Percentiles rank a stretch among this genome's conserved stretches.
Evolutionary conservation across 1,140 invertebrate species (phyloP).

Genomic region (Caenorhabditis remanei): DNA sequence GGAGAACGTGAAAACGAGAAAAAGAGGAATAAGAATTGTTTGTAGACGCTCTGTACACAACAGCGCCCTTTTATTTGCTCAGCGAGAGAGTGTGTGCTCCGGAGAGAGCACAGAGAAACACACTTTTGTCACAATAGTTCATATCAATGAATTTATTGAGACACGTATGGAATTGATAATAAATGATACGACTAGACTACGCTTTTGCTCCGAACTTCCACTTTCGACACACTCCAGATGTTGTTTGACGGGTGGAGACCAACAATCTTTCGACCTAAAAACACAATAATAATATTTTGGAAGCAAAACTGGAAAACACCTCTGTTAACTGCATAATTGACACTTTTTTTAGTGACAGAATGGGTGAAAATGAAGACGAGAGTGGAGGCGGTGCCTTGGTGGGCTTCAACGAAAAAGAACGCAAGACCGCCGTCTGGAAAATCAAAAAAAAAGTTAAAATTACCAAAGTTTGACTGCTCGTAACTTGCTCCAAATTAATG

Average conservation of each 20-base stretch:
- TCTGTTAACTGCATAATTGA: neutral
- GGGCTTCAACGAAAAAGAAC: slow-evolving; percentile 16
- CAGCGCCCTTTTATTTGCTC: slow-evolving; percentile 2
- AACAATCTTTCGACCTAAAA: neutral
- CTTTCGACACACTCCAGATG: slow-evolving; percentile 6
- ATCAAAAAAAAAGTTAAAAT: too few species aligned
- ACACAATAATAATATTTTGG: neutral
- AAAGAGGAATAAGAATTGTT: neutral
- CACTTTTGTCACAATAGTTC: slow-evolving; percentile 8
- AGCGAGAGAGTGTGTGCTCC: neutral
- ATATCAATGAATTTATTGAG: neutral
- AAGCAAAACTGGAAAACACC: neutral
- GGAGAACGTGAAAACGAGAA: neutral
- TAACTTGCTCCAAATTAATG: too few species aligned
- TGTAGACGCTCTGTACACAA: too few species aligned
- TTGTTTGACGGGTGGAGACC: neutral
- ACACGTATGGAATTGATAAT: neutral
- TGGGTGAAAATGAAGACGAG: slow-evolving; percentile 19
- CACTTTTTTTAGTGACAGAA: slow-evolving; percentile 4
- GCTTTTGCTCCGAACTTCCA: slow-evolving; percentile 23
- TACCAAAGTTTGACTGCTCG: neutral
- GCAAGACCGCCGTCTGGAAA: neutral
- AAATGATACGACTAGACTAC: neutral
- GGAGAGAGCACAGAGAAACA: neutral
- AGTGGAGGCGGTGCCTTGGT: slow-evolving; percentile 12